A percentile compares a stretch with the other conserved stretches of the same genome.
phyloP scores from a whole-genome alignment of 2,797 vertebrate genomes.

The Microchirus variegatus region DNA sequence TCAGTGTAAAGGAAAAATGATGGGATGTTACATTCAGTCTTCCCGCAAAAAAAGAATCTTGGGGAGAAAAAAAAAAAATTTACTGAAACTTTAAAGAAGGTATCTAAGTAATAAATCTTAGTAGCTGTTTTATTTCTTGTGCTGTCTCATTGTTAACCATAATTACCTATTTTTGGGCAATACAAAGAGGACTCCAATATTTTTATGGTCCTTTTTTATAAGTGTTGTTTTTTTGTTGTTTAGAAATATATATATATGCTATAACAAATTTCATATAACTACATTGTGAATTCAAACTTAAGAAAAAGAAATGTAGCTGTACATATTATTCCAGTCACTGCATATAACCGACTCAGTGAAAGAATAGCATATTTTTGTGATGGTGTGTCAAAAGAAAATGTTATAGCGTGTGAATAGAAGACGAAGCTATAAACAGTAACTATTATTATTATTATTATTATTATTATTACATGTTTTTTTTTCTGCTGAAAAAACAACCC shows the following conservation, averaged over 20 bases:
- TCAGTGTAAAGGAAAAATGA: constrained; percentile 61
- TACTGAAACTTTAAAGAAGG: constrained; percentile 78
- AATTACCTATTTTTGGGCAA: constrained; percentile 99
- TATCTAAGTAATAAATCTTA: constrained; percentile 87
- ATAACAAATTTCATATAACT: constrained; percentile 85
- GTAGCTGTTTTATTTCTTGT: constrained; percentile 91
- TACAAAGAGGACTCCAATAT: constrained; percentile 97
- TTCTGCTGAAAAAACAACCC: constrained; percentile 79
- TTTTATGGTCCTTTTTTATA: constrained; percentile 96
- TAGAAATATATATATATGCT: constrained; percentile 87
- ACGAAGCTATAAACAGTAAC: constrained; percentile 80
- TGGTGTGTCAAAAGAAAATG: constrained; percentile 88
- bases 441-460: constrained; percentile 52
- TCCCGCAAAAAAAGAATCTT: constrained; percentile 76
- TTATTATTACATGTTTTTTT: constrained; percentile 49
- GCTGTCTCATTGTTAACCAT: constrained; percentile 94
- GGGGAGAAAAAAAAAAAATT: constrained; percentile 56
- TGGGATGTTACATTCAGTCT: constrained; percentile 76
- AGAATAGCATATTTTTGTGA: constrained; percentile 98
- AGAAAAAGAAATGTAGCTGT: constrained; percentile 89
- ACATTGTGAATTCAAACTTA: constrained; percentile 90
- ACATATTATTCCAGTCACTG: constrained; percentile 98
- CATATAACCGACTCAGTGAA: constrained; percentile 95
- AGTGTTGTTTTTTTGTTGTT: constrained; percentile 96
- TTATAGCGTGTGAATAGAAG: constrained; percentile 85